Evolutionary conservation across 1,140 invertebrate genomes (phyloP).

Genomic region (Neodiprion fabricii): DNA sequence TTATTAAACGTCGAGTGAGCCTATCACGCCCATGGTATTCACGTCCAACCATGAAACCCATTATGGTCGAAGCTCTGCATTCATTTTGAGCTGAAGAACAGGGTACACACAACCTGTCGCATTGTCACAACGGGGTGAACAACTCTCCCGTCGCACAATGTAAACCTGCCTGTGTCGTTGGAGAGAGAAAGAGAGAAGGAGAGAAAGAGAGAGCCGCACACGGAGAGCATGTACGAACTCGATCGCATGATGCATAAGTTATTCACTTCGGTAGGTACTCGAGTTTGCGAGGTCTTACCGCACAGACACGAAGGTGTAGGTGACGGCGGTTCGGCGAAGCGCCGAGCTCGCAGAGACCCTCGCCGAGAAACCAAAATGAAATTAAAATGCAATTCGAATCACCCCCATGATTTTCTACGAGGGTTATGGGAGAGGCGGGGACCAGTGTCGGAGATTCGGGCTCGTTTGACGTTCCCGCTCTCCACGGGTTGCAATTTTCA

Average conservation of each 20-base stretch:
- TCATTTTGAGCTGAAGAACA: not conserved
- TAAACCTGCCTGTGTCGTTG: not conserved
- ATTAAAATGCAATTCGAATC: slow-evolving; percentile 60
- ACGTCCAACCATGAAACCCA: too few relatives aligned
- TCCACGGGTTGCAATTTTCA: slow-evolving; percentile 43
- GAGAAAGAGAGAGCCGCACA: slow-evolving; percentile 21
- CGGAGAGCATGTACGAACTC: slow-evolving; percentile 31
- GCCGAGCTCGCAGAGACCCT: slow-evolving; percentile 24
- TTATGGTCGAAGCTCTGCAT: not conserved
- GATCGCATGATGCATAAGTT: slow-evolving; percentile 19
- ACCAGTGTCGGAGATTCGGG: slow-evolving; percentile 30
- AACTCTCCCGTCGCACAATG: slow-evolving; percentile 38
- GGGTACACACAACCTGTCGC: slow-evolving; percentile 31
- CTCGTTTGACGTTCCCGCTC: slow-evolving; percentile 34
- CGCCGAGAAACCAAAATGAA: slow-evolving; percentile 54
- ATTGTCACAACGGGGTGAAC: slow-evolving; percentile 59
- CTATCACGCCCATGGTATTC: too few relatives aligned
- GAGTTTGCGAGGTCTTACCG: not conserved
- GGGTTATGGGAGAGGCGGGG: not conserved
- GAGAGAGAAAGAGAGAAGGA: too few relatives aligned
- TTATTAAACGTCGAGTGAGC: too few relatives aligned
- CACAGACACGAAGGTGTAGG: not conserved
- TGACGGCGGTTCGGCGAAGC: not conserved
- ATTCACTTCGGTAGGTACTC: not conserved
- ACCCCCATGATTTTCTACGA: slow-evolving; percentile 38